Evolutionary conservation across 2,888 invertebrate genomes (phyloP).

Genomic region (Macrosoma leucophasiata): DNA sequence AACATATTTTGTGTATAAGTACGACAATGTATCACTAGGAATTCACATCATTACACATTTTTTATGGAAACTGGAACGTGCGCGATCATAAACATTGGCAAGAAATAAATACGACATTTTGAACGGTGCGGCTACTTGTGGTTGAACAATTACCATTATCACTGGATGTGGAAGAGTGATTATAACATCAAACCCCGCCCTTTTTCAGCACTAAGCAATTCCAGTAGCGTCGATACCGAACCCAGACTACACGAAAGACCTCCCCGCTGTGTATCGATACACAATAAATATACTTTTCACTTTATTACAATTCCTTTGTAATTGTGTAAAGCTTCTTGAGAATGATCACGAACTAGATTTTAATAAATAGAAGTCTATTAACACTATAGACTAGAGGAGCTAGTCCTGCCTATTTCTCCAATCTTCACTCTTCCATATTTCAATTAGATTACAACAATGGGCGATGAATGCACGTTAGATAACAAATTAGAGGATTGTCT

Average conservation of each 20-base stretch:
- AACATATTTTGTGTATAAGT: too few species aligned
- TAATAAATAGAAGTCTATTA: conserved; percentile 36
- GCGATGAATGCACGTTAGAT: conserved; percentile 60
- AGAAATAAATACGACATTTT: too few species aligned
- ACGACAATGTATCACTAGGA: too few species aligned
- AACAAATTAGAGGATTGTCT: conserved; percentile 45
- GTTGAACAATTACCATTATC: conserved; percentile 51
- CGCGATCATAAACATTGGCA: too few species aligned
- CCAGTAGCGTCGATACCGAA: conserved; percentile 20
- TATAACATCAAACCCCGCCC: conserved; percentile 31
- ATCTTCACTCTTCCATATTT: conserved; percentile 75
- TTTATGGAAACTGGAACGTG: too few species aligned
- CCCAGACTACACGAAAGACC: conserved; percentile 15
- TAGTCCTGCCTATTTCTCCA: conserved; percentile 50
- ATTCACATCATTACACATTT: too few species aligned
- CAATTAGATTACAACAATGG: conserved; percentile 44
- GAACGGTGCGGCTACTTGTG: conserved; percentile 62
- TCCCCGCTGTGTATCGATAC: conserved; percentile 24
- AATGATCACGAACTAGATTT: conserved; percentile 25
- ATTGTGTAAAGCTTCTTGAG: conserved; percentile 26
- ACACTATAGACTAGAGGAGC: conserved; percentile 44
- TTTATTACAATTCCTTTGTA: conserved; percentile 17
- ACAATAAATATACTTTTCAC: conserved; percentile 14
- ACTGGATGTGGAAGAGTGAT: conserved; percentile 75
- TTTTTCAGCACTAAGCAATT: conserved; percentile 39